Evolutionary conservation across 2,888 invertebrate species (phyloP).

Genomic region (Drosophila nigritarsus): DNA sequence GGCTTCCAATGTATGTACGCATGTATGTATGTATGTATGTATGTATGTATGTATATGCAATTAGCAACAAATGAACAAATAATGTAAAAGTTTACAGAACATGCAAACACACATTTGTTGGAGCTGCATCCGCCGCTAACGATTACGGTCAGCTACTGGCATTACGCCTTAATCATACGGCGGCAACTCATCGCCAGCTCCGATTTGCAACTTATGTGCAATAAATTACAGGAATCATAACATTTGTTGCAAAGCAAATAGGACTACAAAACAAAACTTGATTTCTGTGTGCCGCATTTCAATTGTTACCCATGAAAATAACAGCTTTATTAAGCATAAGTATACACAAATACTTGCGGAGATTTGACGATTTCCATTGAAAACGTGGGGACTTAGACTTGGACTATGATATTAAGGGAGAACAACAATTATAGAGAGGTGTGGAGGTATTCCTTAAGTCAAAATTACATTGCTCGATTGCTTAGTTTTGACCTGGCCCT

Average conservation of each 20-base stretch:
- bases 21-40: background rate
- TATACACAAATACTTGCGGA: background rate
- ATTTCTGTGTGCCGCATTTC: slow-evolving; percentile 3
- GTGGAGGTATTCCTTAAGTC: background rate
- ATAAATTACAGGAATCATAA: slow-evolving; percentile 49
- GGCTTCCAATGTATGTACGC: slow-evolving; percentile 2
- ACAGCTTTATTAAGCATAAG: slow-evolving; percentile 2
- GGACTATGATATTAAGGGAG: background rate
- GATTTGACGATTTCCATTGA: background rate
- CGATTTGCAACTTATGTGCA: slow-evolving; percentile 32
- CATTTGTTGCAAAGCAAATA: slow-evolving; percentile 51
- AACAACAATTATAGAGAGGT: background rate
- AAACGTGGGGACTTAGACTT: no score
- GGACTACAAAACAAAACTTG: slow-evolving; percentile 3
- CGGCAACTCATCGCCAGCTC: slow-evolving; percentile 20
- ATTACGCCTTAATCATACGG: slow-evolving; percentile 68
- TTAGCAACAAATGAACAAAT: slow-evolving; percentile 65
- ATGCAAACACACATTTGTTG: slow-evolving; percentile 55
- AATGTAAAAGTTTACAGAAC: slow-evolving; percentile 72
- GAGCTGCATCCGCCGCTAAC: slow-evolving; percentile 33
- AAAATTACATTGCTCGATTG: background rate
- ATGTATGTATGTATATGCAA: slow-evolving; percentile 40
- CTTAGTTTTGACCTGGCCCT: no score
- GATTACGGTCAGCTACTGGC: slow-evolving; percentile 43
- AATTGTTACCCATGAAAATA: background rate